Percentiles rank a stretch among this genome's conserved stretches.
Evolutionary conservation across 2,888 invertebrate genomes (phyloP).

Genomic region (Cheilosia vulpina): DNA sequence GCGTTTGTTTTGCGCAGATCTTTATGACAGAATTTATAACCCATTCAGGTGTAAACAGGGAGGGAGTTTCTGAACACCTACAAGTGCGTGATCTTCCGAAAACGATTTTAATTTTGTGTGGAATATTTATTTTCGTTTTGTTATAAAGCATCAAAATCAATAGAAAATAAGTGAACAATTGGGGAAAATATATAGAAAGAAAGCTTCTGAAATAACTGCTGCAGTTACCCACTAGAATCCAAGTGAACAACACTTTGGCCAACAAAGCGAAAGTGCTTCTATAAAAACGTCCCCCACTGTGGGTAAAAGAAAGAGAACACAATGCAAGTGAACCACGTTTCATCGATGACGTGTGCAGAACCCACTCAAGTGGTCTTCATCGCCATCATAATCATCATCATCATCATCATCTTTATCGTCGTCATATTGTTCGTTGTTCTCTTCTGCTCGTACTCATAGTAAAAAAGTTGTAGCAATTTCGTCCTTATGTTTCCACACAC

Average conservation of each 20-base stretch:
- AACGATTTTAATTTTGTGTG: too few species aligned
- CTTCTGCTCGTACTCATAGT: conserved; percentile 22
- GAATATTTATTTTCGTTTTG: too few species aligned
- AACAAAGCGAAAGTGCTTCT: conserved; percentile 17
- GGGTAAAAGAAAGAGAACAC: background rate
- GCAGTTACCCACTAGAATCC: too few species aligned
- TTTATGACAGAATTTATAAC: too few species aligned
- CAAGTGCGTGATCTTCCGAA: too few species aligned
- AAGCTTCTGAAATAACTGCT: too few species aligned
- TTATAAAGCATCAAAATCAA: too few species aligned
- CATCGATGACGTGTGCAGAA: conserved; percentile 63
- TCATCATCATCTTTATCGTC: conserved; percentile 37
- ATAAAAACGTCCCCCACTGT: conserved; percentile 34
- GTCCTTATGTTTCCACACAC: conserved; percentile 52
- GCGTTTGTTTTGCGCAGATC: too few species aligned
- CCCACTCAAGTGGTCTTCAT: conserved; percentile 53
- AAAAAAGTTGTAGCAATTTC: conserved; percentile 68
- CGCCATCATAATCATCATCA: conserved; percentile 49
- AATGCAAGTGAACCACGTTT: conserved; percentile 47
- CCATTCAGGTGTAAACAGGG: too few species aligned
- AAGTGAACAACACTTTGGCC: background rate
- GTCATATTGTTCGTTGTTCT: conserved; percentile 44
- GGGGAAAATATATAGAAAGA: too few species aligned
- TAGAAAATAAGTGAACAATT: too few species aligned
- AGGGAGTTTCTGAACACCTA: too few species aligned